These are phyloP conservation scores for Staurois parvus DNA, from an alignment of 2,797 vertebrate species.

Conservation along the genomic window DNA sequence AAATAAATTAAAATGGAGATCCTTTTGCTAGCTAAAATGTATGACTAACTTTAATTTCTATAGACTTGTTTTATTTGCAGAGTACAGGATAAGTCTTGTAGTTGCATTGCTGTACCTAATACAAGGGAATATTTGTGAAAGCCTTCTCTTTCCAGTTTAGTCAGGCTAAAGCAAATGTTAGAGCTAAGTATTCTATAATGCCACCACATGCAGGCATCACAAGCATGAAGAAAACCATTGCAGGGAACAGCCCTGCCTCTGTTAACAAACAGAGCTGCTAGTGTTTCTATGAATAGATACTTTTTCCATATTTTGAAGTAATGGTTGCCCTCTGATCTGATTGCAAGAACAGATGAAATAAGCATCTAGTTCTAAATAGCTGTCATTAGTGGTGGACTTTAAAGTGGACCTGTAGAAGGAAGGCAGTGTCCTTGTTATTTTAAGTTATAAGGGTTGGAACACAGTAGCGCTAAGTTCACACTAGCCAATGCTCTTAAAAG, in stretches of 20 bases:
- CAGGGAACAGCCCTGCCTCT: slow-evolving; percentile 1
- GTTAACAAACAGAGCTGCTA: slow-evolving; percentile 1
- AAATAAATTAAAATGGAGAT: neutral
- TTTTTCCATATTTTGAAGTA: neutral
- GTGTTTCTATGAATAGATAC: slow-evolving; percentile 14
- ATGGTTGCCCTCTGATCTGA: neutral
- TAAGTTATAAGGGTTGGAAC: too few species aligned
- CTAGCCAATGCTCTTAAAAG: too few species aligned
- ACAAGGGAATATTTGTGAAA: neutral
- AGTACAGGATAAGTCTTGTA: neutral
- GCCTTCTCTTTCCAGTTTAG: slow-evolving; percentile 14
- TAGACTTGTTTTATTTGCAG: neutral
- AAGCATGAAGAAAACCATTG: slow-evolving; percentile 5
- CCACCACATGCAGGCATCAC: neutral
- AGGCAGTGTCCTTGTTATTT: too few species aligned
- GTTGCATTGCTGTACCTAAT: neutral
- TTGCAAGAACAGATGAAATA: neutral
- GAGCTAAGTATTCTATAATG: neutral
- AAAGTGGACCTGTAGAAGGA: too few species aligned
- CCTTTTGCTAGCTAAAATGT: neutral
- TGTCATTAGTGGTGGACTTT: too few species aligned
- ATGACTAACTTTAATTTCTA: neutral
- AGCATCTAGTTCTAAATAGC: too few species aligned
- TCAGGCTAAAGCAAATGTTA: slow-evolving; percentile 29
- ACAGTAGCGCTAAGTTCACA: too few species aligned